A percentile compares a stretch with the other conserved stretches of the same genome.
phyloP scores from a whole-genome alignment of 2,113 vertebrate species.

The Triplophysa rosa region DNA sequence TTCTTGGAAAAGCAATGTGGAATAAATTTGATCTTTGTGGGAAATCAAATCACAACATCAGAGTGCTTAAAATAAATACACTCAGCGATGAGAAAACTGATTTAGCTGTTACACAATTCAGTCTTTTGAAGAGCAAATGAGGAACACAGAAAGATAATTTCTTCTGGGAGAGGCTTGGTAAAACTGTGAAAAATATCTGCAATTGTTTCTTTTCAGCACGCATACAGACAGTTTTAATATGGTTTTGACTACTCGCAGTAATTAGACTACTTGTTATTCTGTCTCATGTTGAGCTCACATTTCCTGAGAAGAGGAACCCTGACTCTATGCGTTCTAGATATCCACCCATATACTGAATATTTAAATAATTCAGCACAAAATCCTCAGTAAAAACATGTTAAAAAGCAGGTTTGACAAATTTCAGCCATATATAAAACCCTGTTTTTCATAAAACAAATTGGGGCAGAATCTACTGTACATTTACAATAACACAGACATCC shows the following conservation, averaged over 20 bases:
- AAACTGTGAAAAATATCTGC: slow-evolving; percentile 22
- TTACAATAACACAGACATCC: not conserved
- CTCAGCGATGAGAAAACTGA: slow-evolving; percentile 1
- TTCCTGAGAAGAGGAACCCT: not conserved
- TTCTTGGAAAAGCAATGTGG: not conserved
- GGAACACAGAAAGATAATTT: slow-evolving; percentile 14
- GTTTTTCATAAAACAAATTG: not conserved
- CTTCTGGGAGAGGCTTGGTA: slow-evolving; percentile 33
- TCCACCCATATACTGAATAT: not conserved
- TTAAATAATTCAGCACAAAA: not conserved
- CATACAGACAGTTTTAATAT: not conserved
- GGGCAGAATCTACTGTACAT: not conserved
- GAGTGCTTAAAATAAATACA: slow-evolving; percentile 12
- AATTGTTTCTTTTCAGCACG: slow-evolving; percentile 30
- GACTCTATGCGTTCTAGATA: not conserved
- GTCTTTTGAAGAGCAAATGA: slow-evolving; percentile 27
- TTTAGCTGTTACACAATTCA: slow-evolving; percentile 24
- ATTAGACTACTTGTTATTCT: slow-evolving; percentile 40
- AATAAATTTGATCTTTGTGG: not conserved
- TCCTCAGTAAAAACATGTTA: not conserved
- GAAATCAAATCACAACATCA: not conserved
- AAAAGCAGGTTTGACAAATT: not conserved
- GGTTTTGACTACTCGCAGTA: not conserved
- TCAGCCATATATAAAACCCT: not conserved
- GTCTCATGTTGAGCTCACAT: not conserved